Evolutionary conservation across 2,113 vertebrate species (phyloP).

Genomic region (Mohoua ochrocephala): DNA sequence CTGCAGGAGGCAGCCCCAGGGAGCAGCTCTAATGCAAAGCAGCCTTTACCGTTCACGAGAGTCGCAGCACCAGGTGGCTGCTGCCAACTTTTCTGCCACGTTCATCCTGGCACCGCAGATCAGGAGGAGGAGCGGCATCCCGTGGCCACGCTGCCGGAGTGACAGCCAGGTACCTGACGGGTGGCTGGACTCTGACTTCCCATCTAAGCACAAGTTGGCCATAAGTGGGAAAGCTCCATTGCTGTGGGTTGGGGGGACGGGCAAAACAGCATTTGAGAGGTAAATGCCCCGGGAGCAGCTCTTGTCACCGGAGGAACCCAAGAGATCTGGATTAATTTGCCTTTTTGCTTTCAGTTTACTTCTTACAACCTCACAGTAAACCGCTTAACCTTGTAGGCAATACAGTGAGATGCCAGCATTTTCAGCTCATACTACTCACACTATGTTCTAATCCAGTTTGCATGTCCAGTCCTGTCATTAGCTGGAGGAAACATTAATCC

Average conservation of each 20-base stretch:
- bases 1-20: neutral
- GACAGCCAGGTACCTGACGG: neutral
- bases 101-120: neutral
- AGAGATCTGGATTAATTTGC: neutral
- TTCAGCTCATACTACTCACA: neutral
- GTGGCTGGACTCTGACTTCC: neutral
- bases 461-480: conserved; percentile 50
- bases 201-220: neutral
- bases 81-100: neutral
- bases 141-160: rapidly evolving
- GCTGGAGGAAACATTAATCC: conserved; percentile 21
- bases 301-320: neutral
- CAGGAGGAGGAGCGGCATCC: neutral
- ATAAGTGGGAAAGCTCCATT: neutral
- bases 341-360: neutral
- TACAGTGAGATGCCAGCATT: neutral
- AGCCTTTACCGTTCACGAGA: neutral
- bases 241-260: rapidly evolving
- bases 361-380: neutral
- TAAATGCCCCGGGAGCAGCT: neutral
- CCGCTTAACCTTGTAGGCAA: neutral
- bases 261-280: neutral
- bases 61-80: rapidly evolving
- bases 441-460: conserved; percentile 31
- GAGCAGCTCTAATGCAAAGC: neutral